phyloP scores from a whole-genome alignment of 2,888 invertebrate genomes.

The Noctua janthe region DNA sequence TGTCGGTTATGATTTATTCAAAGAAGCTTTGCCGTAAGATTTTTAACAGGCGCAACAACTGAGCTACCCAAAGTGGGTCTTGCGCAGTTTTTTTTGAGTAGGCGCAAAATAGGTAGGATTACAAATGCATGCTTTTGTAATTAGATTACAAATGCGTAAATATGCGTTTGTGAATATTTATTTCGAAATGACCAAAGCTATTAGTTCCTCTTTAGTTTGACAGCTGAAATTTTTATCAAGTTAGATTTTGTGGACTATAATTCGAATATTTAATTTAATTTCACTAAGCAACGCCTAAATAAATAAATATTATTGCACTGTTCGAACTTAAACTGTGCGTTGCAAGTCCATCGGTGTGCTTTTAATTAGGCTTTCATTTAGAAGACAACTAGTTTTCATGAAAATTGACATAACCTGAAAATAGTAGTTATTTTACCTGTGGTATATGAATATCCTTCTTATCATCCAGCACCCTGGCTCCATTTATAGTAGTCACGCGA shows the following conservation, averaged over 20 bases:
- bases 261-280: no score
- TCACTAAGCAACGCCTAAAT: not conserved
- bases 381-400: not conserved
- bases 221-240: no score
- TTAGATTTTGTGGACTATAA: no score
- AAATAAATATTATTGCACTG: not conserved
- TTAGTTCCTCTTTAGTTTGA: no score
- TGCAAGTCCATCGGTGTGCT: not conserved
- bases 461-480: conserved; percentile 95
- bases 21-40: not conserved
- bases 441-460: conserved; percentile 96
- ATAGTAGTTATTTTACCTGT: conserved; percentile 89
- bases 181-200: no score
- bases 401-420: not conserved
- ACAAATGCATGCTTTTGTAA: no score
- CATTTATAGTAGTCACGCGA: conserved; percentile 95
- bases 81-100: not conserved
- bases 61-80: not conserved
- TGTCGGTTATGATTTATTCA: no score
- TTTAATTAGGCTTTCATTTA: not conserved
- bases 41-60: conserved; percentile 1
- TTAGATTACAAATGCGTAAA: no score
- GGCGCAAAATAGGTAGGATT: not conserved
- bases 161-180: no score
- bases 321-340: not conserved